Evolutionary conservation across 2,797 vertebrate genomes (phyloP).

Genomic region (Helicolenus hilgendorfi): DNA sequence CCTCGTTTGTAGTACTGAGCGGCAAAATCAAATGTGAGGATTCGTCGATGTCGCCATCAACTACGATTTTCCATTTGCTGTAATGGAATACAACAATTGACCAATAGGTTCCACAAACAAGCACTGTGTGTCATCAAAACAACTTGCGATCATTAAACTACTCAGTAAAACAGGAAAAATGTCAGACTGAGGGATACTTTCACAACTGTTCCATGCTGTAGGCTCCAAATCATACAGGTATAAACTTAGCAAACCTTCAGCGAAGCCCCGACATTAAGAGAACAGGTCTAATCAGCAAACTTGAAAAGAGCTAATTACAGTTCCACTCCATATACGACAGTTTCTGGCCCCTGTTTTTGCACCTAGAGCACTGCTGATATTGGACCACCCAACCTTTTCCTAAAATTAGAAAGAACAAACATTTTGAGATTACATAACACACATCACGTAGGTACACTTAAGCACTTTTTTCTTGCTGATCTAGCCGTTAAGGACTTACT

Average conservation of each 20-base stretch:
- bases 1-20: background rate
- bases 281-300: constrained; percentile 12
- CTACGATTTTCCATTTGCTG: background rate
- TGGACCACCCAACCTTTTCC: constrained; percentile 26
- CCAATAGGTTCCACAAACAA: background rate
- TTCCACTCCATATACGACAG: background rate
- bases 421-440: constrained; percentile 14
- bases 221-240: background rate
- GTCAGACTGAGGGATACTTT: background rate
- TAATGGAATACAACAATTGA: background rate
- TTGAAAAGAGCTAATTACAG: background rate
- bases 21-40: background rate
- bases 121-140: background rate
- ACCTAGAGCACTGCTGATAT: constrained; percentile 5
- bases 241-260: background rate
- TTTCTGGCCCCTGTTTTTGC: constrained; percentile 13
- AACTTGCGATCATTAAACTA: background rate
- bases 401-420: constrained; percentile 22
- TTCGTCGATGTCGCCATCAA: background rate
- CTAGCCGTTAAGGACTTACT: background rate
- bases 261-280: background rate
- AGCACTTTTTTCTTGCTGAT: constrained; percentile 30
- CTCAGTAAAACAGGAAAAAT: background rate
- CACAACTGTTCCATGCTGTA: background rate
- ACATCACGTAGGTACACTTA: background rate